Evolutionary conservation across 2,888 invertebrate genomes (phyloP).

Genomic region (Trissolcus brochymenae): DNA sequence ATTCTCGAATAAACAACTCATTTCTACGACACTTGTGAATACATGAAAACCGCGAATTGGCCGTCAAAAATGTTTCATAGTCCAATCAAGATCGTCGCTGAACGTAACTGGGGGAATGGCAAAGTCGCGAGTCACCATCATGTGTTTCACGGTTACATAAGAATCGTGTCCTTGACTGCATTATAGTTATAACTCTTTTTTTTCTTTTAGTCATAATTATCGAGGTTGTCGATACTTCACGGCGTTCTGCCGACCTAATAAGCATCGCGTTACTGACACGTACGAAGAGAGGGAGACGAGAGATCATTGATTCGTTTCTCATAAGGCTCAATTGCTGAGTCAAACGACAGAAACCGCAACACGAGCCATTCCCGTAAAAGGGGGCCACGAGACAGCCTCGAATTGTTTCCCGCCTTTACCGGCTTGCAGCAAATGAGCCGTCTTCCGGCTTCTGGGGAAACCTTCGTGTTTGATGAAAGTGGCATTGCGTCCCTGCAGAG

Average conservation of each 20-base stretch:
- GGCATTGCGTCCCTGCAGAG: constrained; percentile 36
- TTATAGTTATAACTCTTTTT: constrained; percentile 27
- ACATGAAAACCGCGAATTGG: constrained; percentile 1
- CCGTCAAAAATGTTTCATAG: neutral
- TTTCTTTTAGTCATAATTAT: constrained; percentile 23
- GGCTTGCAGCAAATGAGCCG: constrained; percentile 34
- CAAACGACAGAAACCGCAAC: constrained; percentile 29
- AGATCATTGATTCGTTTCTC: constrained; percentile 35
- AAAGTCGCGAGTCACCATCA: neutral
- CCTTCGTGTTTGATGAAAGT: constrained; percentile 53
- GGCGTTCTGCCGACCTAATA: constrained; percentile 36
- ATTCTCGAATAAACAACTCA: too few relatives aligned
- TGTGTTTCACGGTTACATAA: constrained; percentile 21
- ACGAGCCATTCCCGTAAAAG: constrained; percentile 32
- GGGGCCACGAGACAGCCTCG: constrained; percentile 37
- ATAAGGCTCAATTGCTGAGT: constrained; percentile 36
- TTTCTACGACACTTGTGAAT: too few relatives aligned
- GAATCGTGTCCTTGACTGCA: constrained; percentile 35
- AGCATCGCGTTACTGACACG: constrained; percentile 44
- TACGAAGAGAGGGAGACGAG: neutral
- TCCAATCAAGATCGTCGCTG: too few relatives aligned
- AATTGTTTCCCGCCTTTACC: constrained; percentile 52
- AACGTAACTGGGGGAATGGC: neutral
- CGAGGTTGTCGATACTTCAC: constrained; percentile 19
- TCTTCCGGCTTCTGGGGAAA: constrained; percentile 48